phyloP scores from a whole-genome alignment of 2,888 invertebrate genomes.

The Colletes collaris region DNA sequence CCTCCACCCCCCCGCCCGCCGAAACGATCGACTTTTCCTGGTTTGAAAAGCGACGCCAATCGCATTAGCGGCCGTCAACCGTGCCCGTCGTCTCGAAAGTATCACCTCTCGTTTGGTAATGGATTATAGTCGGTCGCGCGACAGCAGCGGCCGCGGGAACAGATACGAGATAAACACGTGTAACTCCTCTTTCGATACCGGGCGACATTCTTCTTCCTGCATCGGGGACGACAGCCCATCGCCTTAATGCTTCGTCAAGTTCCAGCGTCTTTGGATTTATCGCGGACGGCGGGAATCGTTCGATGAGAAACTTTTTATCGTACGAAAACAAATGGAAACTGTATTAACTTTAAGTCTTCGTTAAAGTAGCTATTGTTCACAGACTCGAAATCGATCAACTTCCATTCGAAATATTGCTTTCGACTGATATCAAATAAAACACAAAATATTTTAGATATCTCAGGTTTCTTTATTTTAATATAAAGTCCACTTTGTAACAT shows the following conservation, averaged over 20 bases:
- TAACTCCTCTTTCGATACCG: conserved; percentile 14
- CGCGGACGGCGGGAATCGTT: too few species aligned
- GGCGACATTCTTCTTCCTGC: background rate
- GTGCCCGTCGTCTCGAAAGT: conserved; percentile 29
- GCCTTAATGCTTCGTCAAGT: conserved; percentile 5
- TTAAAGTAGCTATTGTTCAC: too few species aligned
- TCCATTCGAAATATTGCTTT: too few species aligned
- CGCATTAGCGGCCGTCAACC: conserved; percentile 42
- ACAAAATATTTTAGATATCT: too few species aligned
- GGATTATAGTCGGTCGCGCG: background rate
- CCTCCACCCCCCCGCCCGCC: background rate
- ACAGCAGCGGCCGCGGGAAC: background rate
- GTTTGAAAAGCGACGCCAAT: conserved; percentile 30
- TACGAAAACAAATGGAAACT: too few species aligned
- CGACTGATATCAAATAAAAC: too few species aligned
- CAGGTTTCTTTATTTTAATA: too few species aligned
- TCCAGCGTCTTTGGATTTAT: background rate
- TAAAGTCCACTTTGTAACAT: too few species aligned
- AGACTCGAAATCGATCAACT: too few species aligned
- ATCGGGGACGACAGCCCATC: background rate
- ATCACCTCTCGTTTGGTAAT: conserved; percentile 10
- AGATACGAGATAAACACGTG: conserved; percentile 13
- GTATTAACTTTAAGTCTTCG: too few species aligned
- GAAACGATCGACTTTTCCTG: conserved; percentile 23
- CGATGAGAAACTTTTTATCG: too few species aligned